These are phyloP conservation scores for Sandelia bainsii DNA, from an alignment of 2,797 vertebrate genomes.

Conservation along the genomic window DNA sequence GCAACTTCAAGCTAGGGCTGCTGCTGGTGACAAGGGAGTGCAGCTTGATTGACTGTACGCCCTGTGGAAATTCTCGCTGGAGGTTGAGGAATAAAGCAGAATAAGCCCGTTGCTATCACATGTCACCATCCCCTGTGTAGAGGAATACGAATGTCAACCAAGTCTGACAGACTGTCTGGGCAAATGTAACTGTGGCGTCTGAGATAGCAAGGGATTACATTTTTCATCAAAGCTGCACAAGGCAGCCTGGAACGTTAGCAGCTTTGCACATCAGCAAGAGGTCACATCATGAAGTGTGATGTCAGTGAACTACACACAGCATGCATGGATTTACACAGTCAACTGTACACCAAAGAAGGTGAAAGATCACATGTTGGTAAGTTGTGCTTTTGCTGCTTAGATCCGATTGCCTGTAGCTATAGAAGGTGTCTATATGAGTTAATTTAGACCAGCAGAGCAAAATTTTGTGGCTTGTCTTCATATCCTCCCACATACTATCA, in stretches of 20 bases:
- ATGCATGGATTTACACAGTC: neutral
- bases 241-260: conserved; percentile 17
- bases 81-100: conserved; percentile 43
- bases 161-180: conserved; percentile 49
- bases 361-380: conserved; percentile 16
- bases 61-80: conserved; percentile 52
- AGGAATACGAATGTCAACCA: conserved; percentile 39
- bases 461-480: neutral
- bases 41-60: conserved; percentile 50
- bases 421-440: neutral
- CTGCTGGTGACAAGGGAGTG: conserved; percentile 43
- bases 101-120: conserved; percentile 44
- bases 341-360: neutral
- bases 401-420: neutral
- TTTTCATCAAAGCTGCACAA: conserved; percentile 55
- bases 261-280: conserved; percentile 30
- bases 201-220: conserved; percentile 59
- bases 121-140: conserved; percentile 27
- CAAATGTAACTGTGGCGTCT: conserved; percentile 45
- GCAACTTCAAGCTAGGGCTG: conserved; percentile 21
- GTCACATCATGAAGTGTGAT: conserved; percentile 15
- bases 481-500: neutral
- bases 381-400: neutral
- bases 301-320: conserved; percentile 16
- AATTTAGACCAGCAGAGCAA: neutral